These are phyloP conservation scores for Batillaria attramentaria DNA, from an alignment of 1,140 invertebrate genomes.

Conservation along the genomic window DNA sequence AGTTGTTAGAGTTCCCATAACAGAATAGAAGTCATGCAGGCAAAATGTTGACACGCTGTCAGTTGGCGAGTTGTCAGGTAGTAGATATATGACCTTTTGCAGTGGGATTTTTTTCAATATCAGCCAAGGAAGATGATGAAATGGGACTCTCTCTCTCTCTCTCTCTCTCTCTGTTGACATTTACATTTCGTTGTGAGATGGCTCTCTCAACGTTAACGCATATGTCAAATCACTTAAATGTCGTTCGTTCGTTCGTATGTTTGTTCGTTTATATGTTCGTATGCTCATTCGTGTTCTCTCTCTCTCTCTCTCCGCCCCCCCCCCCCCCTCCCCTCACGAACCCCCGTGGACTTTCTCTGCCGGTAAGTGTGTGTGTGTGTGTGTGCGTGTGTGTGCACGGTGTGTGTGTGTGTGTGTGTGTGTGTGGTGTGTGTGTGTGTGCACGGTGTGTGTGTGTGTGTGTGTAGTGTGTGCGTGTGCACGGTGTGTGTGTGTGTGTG, in stretches of 20 bases:
- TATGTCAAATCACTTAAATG: neutral
- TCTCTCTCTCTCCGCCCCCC: neutral
- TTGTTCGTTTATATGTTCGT: no score
- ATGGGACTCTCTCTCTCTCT: conserved; percentile 5
- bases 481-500: neutral
- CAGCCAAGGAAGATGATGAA: no score
- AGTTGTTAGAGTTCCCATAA: no score
- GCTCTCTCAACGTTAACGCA: neutral
- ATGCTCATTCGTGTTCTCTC: neutral
- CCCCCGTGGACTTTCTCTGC: neutral
- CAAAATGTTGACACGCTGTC: no score
- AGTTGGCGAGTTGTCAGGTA: no score
- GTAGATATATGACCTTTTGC: no score
- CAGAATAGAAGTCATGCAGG: no score
- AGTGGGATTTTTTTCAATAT: no score
- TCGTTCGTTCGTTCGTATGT: neutral
- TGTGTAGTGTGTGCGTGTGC: neutral
- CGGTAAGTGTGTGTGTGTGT: neutral
- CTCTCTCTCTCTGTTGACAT: neutral
- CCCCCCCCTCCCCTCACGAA: neutral
- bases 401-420: conserved; percentile 14
- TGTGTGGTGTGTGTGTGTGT: conserved; percentile 12
- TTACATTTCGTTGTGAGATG: neutral
- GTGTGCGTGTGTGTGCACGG: conserved; percentile 8
- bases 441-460: neutral